Percentiles rank a stretch among this genome's conserved stretches.
phyloP scores from a whole-genome alignment of 2,888 invertebrate species.

The Trachelus troglodyta region DNA sequence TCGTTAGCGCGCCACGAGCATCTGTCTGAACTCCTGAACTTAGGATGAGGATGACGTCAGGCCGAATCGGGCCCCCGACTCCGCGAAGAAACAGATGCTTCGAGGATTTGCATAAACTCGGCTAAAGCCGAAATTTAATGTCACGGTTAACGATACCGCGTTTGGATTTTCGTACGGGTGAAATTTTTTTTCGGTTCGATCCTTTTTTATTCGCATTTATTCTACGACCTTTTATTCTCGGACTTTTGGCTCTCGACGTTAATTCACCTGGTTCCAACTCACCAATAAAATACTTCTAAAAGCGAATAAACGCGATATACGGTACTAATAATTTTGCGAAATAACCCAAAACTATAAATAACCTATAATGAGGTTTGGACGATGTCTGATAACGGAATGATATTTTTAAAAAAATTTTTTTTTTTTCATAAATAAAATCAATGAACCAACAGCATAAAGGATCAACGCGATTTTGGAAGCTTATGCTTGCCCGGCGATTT shows the following conservation, averaged over 20 bases:
- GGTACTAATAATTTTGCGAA: neutral
- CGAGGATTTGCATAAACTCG: constrained; percentile 56
- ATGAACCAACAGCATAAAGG: neutral
- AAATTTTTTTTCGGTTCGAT: neutral
- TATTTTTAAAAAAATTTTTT: neutral
- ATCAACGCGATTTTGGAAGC: neutral
- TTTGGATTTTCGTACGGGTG: constrained; percentile 28
- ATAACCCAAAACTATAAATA: neutral
- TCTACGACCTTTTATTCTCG: constrained; percentile 11
- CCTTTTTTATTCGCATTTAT: constrained; percentile 47
- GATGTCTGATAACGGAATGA: neutral
- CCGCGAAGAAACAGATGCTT: constrained; percentile 51
- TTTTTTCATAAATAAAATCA: neutral
- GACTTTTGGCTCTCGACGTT: neutral
- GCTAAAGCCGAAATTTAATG: constrained; percentile 52
- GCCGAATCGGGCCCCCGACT: constrained; percentile 21
- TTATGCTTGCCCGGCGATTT: neutral
- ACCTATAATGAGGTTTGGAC: neutral
- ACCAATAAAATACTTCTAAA: neutral
- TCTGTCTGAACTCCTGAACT: constrained; percentile 64
- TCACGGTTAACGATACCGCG: constrained; percentile 40
- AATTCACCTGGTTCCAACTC: neutral
- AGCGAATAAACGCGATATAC: neutral
- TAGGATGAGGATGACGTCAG: constrained; percentile 39
- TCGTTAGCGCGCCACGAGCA: constrained; percentile 61